A percentile compares a stretch with the other conserved stretches of the same genome.
phyloP scores from a whole-genome alignment of 2,797 vertebrate genomes.

The Poecilia wingei region DNA sequence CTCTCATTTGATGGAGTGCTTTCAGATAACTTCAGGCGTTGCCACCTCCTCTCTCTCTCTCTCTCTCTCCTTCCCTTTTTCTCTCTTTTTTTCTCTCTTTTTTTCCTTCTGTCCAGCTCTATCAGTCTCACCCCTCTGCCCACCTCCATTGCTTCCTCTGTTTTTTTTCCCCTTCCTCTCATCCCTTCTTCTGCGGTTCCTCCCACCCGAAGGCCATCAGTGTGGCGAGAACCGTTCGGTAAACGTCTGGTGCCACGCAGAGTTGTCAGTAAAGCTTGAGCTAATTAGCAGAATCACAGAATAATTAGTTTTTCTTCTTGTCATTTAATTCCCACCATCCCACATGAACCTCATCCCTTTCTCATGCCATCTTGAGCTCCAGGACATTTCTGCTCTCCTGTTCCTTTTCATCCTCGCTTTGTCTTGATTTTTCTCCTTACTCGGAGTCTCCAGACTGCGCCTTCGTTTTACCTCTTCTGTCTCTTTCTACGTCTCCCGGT shows the following conservation, averaged over 20 bases:
- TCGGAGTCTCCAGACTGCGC: conserved; percentile 16
- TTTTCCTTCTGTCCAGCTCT: conserved; percentile 15
- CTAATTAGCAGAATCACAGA: conserved; percentile 84
- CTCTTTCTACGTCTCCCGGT: conserved; percentile 43
- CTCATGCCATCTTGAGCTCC: conserved; percentile 42
- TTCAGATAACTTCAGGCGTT: conserved; percentile 50
- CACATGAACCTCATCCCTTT: conserved; percentile 51
- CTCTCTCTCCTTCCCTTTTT: background rate
- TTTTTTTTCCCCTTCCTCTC: conserved; percentile 16
- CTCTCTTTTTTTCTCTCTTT: conserved; percentile 5
- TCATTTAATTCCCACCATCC: conserved; percentile 72
- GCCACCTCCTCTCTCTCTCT: conserved; percentile 25
- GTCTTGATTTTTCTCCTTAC: conserved; percentile 26
- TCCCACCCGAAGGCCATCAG: conserved; percentile 49
- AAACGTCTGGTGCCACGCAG: conserved; percentile 70
- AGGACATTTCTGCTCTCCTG: conserved; percentile 18
- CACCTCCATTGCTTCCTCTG: conserved; percentile 5
- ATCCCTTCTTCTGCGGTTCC: conserved; percentile 17
- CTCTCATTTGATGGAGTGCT: conserved; percentile 45
- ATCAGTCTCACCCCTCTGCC: background rate
- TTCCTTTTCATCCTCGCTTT: conserved; percentile 28
- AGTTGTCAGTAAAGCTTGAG: conserved; percentile 74
- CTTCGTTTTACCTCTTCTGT: conserved; percentile 15
- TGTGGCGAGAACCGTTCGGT: conserved; percentile 65
- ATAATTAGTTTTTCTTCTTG: conserved; percentile 82